phyloP scores from a whole-genome alignment of 2,797 vertebrate species.

The Gallinago stenura region DNA sequence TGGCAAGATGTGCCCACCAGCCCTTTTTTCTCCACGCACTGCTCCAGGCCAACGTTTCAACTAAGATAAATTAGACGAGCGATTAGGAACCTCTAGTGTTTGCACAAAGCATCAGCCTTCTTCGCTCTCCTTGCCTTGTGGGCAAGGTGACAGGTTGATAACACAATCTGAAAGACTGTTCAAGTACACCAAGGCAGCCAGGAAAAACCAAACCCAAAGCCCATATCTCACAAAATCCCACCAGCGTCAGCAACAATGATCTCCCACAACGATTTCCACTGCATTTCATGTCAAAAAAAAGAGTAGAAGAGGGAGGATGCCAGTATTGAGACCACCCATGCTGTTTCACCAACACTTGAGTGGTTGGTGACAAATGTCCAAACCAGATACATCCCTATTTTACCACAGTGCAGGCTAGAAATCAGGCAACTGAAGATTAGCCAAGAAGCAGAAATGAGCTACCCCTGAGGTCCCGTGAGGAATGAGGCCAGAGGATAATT shows the following conservation, averaged over 20 bases:
- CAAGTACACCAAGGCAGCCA: not conserved
- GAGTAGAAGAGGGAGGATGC: no score
- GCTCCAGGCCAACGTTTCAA: not conserved
- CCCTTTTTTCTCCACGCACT: not conserved
- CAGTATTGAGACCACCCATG: no score
- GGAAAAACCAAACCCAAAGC: not conserved
- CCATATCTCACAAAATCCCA: not conserved
- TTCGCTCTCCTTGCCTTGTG: not conserved
- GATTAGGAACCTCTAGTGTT: not conserved
- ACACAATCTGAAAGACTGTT: not conserved
- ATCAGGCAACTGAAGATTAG: not conserved
- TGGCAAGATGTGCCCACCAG: not conserved
- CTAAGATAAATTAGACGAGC: not conserved
- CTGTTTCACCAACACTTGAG: no score
- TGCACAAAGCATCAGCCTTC: not conserved
- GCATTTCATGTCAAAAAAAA: no score
- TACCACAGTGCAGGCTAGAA: not conserved
- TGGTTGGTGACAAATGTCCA: not conserved
- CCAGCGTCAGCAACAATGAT: accelerated
- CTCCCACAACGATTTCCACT: not conserved
- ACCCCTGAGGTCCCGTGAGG: not conserved
- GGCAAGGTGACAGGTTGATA: not conserved
- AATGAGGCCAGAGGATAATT: not conserved
- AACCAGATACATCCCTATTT: not conserved
- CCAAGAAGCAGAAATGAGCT: not conserved